These are phyloP conservation scores for Zoanthus sansibaricus DNA, from an alignment of 92 coral and sea anemone species.

Conservation along the genomic window DNA sequence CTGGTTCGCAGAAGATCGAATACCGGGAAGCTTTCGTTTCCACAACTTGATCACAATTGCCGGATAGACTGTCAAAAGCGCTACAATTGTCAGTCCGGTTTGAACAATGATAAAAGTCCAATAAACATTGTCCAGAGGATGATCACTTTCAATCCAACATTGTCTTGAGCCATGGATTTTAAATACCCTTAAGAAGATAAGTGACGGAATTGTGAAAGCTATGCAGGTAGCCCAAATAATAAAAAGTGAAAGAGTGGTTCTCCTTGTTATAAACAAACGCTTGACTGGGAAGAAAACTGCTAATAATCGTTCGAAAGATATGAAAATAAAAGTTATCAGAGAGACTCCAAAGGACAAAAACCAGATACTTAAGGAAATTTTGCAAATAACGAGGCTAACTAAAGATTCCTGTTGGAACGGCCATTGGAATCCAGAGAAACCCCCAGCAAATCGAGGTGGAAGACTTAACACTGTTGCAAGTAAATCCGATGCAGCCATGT, in stretches of 20 bases:
- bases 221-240: not conserved
- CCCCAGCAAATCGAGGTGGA: not conserved
- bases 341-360: not conserved
- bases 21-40: slow-evolving; percentile 5
- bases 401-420: slow-evolving; percentile 1
- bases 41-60: slow-evolving; percentile 17
- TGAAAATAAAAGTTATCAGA: not conserved
- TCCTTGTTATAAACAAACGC: not conserved
- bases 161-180: not conserved
- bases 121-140: not conserved
- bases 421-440: not conserved
- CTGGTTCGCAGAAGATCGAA: not conserved
- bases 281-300: slow-evolving; percentile 9
- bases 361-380: not conserved
- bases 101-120: not conserved
- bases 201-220: not conserved
- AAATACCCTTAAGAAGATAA: not conserved
- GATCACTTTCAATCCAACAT: not conserved
- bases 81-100: not conserved
- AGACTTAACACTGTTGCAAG: not conserved
- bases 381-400: not conserved
- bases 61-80: not conserved
- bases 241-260: not conserved
- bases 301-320: not conserved
- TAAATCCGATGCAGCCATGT: slow-evolving; percentile 8